Evolutionary conservation across 2,797 vertebrate genomes (phyloP), one percentile per base, ranked within the genome.

Genomic region (Eulemur coronatus): DNA sequence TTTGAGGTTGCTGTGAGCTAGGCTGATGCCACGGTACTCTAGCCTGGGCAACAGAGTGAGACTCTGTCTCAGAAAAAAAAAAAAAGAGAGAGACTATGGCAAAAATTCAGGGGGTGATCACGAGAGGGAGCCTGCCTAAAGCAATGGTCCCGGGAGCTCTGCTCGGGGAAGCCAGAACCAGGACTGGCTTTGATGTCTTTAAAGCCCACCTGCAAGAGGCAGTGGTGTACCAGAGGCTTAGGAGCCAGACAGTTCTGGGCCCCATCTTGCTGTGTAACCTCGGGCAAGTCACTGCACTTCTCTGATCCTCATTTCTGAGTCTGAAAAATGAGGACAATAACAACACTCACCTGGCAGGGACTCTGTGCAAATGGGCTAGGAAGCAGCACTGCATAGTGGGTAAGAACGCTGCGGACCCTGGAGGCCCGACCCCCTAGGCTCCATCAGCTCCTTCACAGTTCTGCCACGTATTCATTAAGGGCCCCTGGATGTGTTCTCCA

Each of bases 291-390:
- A 65, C 80, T 65, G 33, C 10, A 65, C 46, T 91, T 85, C 63
- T 90, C 88, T 41, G 78, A 91, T 84, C 35, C 48, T 88, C 3
- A 4, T 65, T 85, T 90, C 35, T 50, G 90, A n/a, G 65, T 63
- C 86, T 82, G 84, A 91, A 94, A 95, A 89, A 88, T 35, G 59
- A 92, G 24, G 81, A 57, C 46, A 79, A 82, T 75, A 79, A 5
- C 26, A 94, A 84, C 50, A 73, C n/a, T 50, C 78, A 89, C 63
- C 72, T 79, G 81, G 63, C 69, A 91, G 50, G 50, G 28, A 80
- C 82, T 55, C 94, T 95, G 61, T 38, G 38, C 33, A 75, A 84
- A 87, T 59, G 89, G 95, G 87, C 65, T 43, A 89, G 92, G 91
- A 41, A 59, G 57, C 63, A 87, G n/a, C 65, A 46, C 7, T 57